Evolutionary conservation across 2,888 invertebrate species (phyloP).

Genomic region (Chrysolina haemoptera): DNA sequence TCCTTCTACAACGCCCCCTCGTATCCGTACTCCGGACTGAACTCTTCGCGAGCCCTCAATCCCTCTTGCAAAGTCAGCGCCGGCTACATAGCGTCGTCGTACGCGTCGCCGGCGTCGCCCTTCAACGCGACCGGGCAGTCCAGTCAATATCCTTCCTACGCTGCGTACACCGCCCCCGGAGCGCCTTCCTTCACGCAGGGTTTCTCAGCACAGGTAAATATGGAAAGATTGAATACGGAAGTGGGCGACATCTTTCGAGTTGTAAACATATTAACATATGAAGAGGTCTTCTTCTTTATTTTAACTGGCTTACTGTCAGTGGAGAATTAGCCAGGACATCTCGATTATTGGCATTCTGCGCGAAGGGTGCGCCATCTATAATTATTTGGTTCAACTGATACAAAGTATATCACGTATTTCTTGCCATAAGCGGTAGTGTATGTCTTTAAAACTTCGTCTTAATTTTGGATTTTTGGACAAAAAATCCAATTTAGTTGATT

Average conservation of each 20-base stretch:
- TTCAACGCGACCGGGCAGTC: constrained; percentile 70
- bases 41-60: constrained; percentile 64
- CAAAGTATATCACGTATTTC: too few relatives aligned
- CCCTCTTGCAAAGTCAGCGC: constrained; percentile 75
- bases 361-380: too few relatives aligned
- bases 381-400: too few relatives aligned
- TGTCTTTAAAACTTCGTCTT: too few relatives aligned
- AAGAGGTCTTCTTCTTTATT: not conserved
- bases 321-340: too few relatives aligned
- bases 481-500: too few relatives aligned
- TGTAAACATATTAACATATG: not conserved
- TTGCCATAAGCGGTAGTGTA: too few relatives aligned
- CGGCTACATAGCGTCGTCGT: constrained; percentile 70
- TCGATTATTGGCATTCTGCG: too few relatives aligned
- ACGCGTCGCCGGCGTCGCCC: constrained; percentile 66
- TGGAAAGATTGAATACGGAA: not conserved
- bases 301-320: not conserved
- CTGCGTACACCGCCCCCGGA: constrained; percentile 71
- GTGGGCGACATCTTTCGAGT: not conserved
- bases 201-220: constrained; percentile 73
- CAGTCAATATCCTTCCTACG: constrained; percentile 69
- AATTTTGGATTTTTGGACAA: too few relatives aligned
- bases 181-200: constrained; percentile 73
- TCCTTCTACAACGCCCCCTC: constrained; percentile 68
- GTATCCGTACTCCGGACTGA: constrained; percentile 70